Evolutionary conservation across 2,888 invertebrate genomes (phyloP), one percentile per base, ranked within the genome.

Genomic region (Heliconius cydno): DNA sequence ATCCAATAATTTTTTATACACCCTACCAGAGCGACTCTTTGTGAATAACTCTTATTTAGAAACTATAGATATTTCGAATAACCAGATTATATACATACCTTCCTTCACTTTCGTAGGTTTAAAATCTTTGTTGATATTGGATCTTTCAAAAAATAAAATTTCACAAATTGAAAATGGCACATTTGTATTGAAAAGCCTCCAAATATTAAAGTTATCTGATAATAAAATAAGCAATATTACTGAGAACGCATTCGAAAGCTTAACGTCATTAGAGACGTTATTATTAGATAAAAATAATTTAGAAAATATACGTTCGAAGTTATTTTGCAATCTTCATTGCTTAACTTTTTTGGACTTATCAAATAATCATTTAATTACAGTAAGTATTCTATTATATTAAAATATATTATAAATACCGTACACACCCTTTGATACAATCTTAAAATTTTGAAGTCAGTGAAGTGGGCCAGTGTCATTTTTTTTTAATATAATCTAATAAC

Each of bases 61-160:
- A 84, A 95, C 96, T 7, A 91, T 97, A 9, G 96, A 97, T 84
- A 90, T 97, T 72, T 97, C 97, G 0, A 96, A 96, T 84, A 97
- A 97, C 86, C 93, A 94, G 81, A 88, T 97, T 25, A 90, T 92
- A 76, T 94, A 95, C 34, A 90, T 97, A 72, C 96, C 96, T 0
- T 95, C 95, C 38, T 94, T 94, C 34, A 88, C 96, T 38, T 96
- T 97, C 79, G 87, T 94, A 0, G 96, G 96, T 7, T 91, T 97
- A 41, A 90, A 91, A 13, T 94, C 95, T 4, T 89, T 98, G 28
- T 96, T 96, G 85, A 96, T 97, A 86, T 91, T 98, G 80, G 97
- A 97, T 90, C 90, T 97, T 30, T 96, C 96, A 6, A 96, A 95
- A 80, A 98, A 98, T 89, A 94, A 95, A 85, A 92, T 98, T 83